phyloP scores from a whole-genome alignment of 2,113 vertebrate genomes.

The Mustela nigripes region DNA sequence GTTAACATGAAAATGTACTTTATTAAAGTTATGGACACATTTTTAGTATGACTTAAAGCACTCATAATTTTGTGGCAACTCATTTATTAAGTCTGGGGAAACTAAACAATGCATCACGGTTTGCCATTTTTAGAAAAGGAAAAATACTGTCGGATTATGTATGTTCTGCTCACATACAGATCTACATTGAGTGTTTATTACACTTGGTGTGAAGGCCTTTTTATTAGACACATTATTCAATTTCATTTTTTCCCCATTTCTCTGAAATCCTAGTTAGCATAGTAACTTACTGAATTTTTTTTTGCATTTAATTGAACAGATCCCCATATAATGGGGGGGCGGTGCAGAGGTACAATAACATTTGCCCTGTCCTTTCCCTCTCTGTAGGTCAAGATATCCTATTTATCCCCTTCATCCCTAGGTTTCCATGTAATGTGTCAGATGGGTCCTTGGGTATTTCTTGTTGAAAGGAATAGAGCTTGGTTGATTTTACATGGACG shows the following conservation, averaged over 20 bases:
- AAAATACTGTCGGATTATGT: neutral
- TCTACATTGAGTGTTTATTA: constrained; percentile 5
- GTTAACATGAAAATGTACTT: constrained; percentile 59
- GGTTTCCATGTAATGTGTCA: neutral
- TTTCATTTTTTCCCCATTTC: neutral
- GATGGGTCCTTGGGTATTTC: neutral
- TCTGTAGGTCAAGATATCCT: neutral
- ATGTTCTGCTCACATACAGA: neutral
- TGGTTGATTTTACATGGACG: constrained; percentile 23
- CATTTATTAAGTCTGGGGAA: constrained; percentile 48
- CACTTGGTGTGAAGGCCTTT: neutral
- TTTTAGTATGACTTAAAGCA: constrained; percentile 65
- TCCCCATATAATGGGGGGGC: neutral
- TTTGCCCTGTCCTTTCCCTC: neutral
- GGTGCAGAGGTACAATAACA: neutral
- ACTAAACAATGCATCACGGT: neutral
- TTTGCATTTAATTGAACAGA: constrained; percentile 32
- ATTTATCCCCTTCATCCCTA: neutral
- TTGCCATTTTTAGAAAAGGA: neutral
- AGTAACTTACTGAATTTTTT: neutral
- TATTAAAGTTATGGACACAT: constrained; percentile 63
- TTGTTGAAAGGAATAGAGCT: neutral
- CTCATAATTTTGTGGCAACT: constrained; percentile 48
- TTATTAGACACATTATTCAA: constrained; percentile 27
- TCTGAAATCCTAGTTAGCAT: neutral